Evolutionary conservation across 2,113 vertebrate species (phyloP), one percentile per base, ranked within the genome.

Genomic region (Heptranchias perlo): DNA sequence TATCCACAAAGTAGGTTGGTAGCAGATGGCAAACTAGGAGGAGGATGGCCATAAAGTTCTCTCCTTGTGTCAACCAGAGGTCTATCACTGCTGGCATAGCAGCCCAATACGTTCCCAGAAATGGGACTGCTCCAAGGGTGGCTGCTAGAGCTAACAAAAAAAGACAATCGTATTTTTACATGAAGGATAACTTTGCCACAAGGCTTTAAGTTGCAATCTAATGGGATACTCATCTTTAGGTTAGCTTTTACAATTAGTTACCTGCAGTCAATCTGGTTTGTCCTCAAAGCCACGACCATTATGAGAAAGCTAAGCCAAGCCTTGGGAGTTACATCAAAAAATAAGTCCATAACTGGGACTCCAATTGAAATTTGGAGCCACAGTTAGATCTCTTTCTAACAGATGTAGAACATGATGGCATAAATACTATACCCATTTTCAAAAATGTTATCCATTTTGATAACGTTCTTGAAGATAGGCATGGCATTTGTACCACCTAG

Each of bases 1-100:
- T 99, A 96, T 99, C 99, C 94, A 99, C 99, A 96, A 99, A 99
- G 96, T 99, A 99, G 0, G 99, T 99, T n/a, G 99, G 99, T 96
- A 99, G 98, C 96, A 99, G 98, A 96, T 99, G 99, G 97, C 98
- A 99, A 97, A 99, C 96, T 94, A 99, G 97, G 96, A 99, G 98
- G 96, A 99, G 97, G 96, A 99, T 58, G 11, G 99, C 99, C 97
- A 98, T 99, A 96, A 98, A 98, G 3, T 99, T 98, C 97, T 98
- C 97, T 8, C 99, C 99, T 97, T 99, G 99, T 1, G 98, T 98
- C 97, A 99, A 97, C 99, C 99, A 99, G 97, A 99, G 96, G 97
- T 99, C 99, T 31, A 99, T 97, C 96, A 99, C 97, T 0, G 99
- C 99, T 54, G 99, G 99, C 92, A 99, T 31, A 0, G 98, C 99